Evolutionary conservation across 2,888 invertebrate species (phyloP), one percentile per base, ranked within the genome.

Genomic region (Leucozona laternaria): DNA sequence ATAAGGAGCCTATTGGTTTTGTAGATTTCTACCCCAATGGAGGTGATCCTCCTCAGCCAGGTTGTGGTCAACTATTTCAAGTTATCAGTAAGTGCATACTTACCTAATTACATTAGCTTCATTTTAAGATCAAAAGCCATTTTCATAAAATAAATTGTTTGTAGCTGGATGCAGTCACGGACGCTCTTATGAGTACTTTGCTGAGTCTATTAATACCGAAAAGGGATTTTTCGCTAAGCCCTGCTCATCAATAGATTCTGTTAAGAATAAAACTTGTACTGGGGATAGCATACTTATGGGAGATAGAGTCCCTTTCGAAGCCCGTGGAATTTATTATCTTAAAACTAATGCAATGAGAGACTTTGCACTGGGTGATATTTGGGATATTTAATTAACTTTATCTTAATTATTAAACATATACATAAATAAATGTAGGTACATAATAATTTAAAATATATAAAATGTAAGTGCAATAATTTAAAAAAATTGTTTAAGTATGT

Each of bases 1-100:
- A 91, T 72, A 89, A 90, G 6, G 91, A 90, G 25, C 91, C 95
- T 5, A 93, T 95, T 20, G 96, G 96, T 0, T 94, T 96, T 90
- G 95, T 91, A 0, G 96, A 96, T 91, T 96, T 96, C 90, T 96
- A 95, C 92, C 96, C 96, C 0, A 96, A 96, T 90, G 94, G 94
- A 15, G 96, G 96, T 0, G 90, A 90, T 22, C 93, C 95, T 0
- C 93, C 93, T 0, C 96, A 96, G 89, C 96, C 96, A 0, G 96
- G 96, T 0, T 96, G 96, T 90, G 92, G 93, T 10, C 93, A 94
- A 37, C 57, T 92, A 1, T 91, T 92, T n/a, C 91, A 92, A 80
- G 91, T 93, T 71, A 90, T 92, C 91, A 86, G 91, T 93, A 81
- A 89, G 90, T 22, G 40, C 2, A 37, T 37, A 37, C 11, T 4